phyloP scores from a whole-genome alignment of 2,113 vertebrate species.

The Pica pica region DNA sequence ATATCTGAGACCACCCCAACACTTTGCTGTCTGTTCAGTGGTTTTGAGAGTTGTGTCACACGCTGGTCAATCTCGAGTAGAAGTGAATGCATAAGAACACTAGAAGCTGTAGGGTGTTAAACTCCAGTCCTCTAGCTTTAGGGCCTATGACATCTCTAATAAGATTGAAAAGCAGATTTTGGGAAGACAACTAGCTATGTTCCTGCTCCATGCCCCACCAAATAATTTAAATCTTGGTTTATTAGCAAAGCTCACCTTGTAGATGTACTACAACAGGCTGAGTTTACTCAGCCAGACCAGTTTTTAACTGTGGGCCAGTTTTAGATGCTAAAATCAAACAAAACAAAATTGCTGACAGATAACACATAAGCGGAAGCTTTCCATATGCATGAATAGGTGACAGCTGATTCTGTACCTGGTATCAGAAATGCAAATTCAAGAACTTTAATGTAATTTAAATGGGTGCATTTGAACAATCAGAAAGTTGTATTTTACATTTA shows the following conservation, averaged over 20 bases:
- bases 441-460: background rate
- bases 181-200: background rate
- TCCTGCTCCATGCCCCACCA: background rate
- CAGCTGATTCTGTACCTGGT: background rate
- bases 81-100: background rate
- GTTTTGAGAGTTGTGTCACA: background rate
- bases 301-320: background rate
- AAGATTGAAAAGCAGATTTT: background rate
- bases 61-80: rapidly evolving
- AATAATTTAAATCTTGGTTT: background rate
- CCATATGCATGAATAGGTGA: background rate
- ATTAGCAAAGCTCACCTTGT: background rate
- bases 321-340: background rate
- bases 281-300: background rate
- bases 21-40: background rate
- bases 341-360: background rate
- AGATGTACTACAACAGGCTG: background rate
- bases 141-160: background rate
- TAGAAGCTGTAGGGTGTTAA: background rate
- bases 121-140: background rate
- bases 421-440: background rate
- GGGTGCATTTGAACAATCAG: background rate
- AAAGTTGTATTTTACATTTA: background rate
- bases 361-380: background rate
- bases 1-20: background rate